Evolutionary conservation across 2,113 vertebrate genomes (phyloP).

Genomic region (Brienomyrus brachyistius): DNA sequence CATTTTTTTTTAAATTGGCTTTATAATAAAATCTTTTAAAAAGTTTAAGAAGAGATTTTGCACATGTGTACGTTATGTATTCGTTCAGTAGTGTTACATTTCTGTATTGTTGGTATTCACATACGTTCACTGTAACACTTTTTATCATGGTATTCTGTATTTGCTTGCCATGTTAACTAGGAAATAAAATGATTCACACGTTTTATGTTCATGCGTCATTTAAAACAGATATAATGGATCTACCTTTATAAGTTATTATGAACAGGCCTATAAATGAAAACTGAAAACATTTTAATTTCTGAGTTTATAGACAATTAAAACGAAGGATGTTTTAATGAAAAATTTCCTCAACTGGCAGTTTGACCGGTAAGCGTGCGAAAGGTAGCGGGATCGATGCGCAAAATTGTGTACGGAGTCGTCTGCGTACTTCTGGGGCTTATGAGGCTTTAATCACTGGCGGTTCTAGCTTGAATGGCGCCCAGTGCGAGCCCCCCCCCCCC

Average conservation of each 20-base stretch:
- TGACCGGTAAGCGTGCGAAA: too few relatives aligned
- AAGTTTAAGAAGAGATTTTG: neutral
- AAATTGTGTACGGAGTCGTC: neutral
- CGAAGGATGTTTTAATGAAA: neutral
- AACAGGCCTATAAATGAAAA: neutral
- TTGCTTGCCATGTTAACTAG: neutral
- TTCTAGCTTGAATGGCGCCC: neutral
- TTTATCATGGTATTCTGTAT: neutral
- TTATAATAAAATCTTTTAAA: neutral
- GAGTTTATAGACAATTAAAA: neutral
- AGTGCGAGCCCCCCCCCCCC: too few relatives aligned
- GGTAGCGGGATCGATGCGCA: neutral
- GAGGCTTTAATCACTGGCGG: neutral
- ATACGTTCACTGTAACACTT: neutral
- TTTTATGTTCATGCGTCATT: neutral
- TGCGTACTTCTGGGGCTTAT: neutral
- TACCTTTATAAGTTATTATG: neutral
- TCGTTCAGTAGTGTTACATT: neutral
- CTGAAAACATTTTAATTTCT: neutral
- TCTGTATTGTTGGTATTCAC: neutral
- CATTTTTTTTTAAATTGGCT: neutral
- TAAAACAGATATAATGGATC: neutral
- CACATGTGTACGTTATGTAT: neutral
- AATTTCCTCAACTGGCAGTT: too few relatives aligned
- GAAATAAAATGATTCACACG: neutral